Conservation (phyloP, 2,113 vertebrate genomes). For the Anoplopoma fimbria region DNA sequence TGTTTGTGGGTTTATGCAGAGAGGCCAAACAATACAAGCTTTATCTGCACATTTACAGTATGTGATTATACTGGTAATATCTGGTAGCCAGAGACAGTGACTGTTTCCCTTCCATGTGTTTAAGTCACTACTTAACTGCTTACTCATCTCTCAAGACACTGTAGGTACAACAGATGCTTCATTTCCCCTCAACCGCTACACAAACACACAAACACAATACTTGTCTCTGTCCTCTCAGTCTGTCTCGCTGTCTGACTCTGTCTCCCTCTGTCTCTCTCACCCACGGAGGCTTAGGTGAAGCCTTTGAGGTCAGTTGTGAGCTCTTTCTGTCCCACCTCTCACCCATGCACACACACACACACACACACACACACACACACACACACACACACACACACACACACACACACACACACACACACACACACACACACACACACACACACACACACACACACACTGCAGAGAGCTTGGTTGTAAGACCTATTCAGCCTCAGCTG, state of each 20-base stretch:
- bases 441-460: slow-evolving; percentile 1
- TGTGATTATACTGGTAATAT: slow-evolving; percentile 35
- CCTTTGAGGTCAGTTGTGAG: slow-evolving; percentile 37
- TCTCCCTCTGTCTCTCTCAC: neutral
- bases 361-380: neutral
- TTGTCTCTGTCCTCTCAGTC: slow-evolving; percentile 9
- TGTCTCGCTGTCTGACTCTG: slow-evolving; percentile 6
- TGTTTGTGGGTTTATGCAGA: slow-evolving; percentile 20
- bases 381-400: neutral
- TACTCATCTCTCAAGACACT: slow-evolving; percentile 47
- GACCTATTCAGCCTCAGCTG: slow-evolving; percentile 53
- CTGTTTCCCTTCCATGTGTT: slow-evolving; percentile 25
- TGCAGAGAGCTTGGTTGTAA: slow-evolving; percentile 5
- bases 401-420: neutral
- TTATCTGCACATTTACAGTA: slow-evolving; percentile 25
- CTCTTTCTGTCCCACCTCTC: slow-evolving; percentile 13
- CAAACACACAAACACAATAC: slow-evolving; percentile 9
- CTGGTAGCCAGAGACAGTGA: slow-evolving; percentile 44
- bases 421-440: neutral
- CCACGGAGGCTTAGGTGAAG: slow-evolving; percentile 6
- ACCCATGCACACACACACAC: neutral
- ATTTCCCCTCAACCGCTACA: neutral
- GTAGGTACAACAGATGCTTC: slow-evolving; percentile 43
- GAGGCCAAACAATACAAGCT: slow-evolving; percentile 35
- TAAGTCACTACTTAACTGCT: slow-evolving; percentile 42